Evolutionary conservation across 2,113 vertebrate genomes (phyloP), one percentile per base, ranked within the genome.

Genomic region (Herpetotheres cachinnans): DNA sequence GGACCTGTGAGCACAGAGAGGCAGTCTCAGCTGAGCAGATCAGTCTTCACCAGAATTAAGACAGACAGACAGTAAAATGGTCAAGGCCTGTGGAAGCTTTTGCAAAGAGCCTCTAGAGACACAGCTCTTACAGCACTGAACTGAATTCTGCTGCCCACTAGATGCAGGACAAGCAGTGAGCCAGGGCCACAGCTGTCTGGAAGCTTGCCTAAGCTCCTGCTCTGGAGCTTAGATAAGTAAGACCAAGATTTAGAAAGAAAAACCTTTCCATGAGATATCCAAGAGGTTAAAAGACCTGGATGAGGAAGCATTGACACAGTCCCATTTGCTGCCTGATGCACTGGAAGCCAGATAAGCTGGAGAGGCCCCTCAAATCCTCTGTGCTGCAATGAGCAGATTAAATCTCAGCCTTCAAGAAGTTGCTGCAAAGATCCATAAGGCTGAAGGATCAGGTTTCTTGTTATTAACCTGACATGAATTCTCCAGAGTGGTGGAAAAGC

Each of bases 1-100:
- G 96, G 84, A 99, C 98, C 99, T 99, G 98, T 36, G 96, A 96
- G 83, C 73, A 97, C 74, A 96, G 36, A 85, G 16, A 96, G 4
- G 88, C 47, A 88, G 47, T 78, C 47, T 96, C 62, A 96, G 74
- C n/a, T 93, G 89, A 94, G 5, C 58, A 65, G 30, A 62, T 38
- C 46, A 52, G 38, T 56, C 78, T 86, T 72, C n/a, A 83, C 12
- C 78, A 90, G 66, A 89, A 86, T 88, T 70, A 46, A 76, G 42
- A 58, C 65, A 95, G 46, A 46, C 4, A 90, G 36, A 73, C 32
- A 81, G 30, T 34, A 78, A 71, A 65, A 42, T 42, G n/a, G 81
- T 79, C 73, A 89, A 93, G n/a, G 44, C 18, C n/a, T 84, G 24
- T 17, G 40, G 16, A 82, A 79, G 34, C 30, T 93, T 92, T 78